Evolutionary conservation across 2,797 vertebrate genomes (phyloP), one percentile per base, ranked within the genome.

Genomic region (Thunnus albacares): DNA sequence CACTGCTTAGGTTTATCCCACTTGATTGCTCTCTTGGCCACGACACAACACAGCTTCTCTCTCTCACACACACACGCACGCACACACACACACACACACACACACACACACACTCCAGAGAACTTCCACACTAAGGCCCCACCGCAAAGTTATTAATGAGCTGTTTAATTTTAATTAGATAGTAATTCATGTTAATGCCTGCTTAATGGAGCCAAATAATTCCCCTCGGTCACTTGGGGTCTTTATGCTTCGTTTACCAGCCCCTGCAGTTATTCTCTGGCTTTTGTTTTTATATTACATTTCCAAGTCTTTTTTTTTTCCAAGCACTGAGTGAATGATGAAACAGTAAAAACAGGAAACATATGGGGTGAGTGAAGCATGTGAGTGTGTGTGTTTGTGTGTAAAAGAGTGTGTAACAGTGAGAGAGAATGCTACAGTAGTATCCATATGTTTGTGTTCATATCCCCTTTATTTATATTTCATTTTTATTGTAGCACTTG

Each of bases 141-240:
- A 91, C 90, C 77, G 89, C 88, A 94, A 95, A 96, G 93, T 96
- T 95, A 95, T 96, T 95, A 96, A 95, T 94, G 93, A 96, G 92
- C 93, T 94, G 93, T 94, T 95, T 96, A 91, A 95, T 95, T 95
- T 94, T 94, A 95, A 95, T 95, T 95, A 95, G 94, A 95, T 93
- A 95, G 93, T 95, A 95, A 95, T 95, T 95, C 94, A 95, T 96
- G 95, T 95, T 96, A 96, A 96, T 95, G 94, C 93, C 90, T 94
- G 94, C 94, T 93, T 95, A 95, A 96, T 94, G 94, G 94, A 94
- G 92, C 93, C 91, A 95, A 92, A 94, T 94, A 92, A 93, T 94
- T 94, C 94, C 94, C 93, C 93, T 95, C 86, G 92, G 94, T 95
- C 93, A 94, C 92, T 93, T 60, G 78, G 91, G 86, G 90, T 93